phyloP scores from a whole-genome alignment of 2,113 vertebrate genomes.

The Agelaius phoeniceus region DNA sequence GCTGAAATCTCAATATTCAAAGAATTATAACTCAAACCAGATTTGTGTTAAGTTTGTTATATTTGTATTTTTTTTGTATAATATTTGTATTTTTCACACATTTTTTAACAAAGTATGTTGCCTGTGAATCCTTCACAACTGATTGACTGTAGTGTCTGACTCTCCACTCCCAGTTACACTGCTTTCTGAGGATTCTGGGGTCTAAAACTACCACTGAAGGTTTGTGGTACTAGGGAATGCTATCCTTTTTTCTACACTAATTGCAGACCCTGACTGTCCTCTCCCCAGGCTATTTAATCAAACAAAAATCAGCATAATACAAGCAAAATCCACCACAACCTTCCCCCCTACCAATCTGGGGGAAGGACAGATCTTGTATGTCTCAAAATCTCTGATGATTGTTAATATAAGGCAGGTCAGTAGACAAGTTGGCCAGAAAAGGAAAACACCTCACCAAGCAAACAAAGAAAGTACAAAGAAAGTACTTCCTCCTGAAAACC shows the following conservation, averaged over 20 bases:
- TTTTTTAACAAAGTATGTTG: neutral
- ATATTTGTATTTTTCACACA: neutral
- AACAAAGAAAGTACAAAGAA: neutral
- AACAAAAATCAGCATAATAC: neutral
- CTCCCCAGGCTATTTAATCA: neutral
- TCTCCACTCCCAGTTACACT: rapidly evolving
- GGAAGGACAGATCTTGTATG: neutral
- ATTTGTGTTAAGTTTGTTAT: neutral
- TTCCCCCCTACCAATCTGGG: neutral
- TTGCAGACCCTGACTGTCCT: neutral
- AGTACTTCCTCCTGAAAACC: neutral
- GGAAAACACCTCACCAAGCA: neutral
- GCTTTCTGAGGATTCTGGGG: neutral
- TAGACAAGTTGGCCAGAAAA: neutral
- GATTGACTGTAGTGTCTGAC: neutral
- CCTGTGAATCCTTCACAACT: neutral
- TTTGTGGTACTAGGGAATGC: neutral
- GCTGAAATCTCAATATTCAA: neutral
- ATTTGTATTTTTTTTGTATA: neutral
- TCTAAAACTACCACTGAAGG: neutral
- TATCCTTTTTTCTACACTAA: neutral
- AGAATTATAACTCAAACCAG: neutral
- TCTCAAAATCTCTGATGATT: neutral
- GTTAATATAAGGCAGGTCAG: neutral
- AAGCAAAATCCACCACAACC: neutral